A percentile compares a stretch with the other conserved stretches of the same genome.
Conservation (phyloP, 2,888 invertebrate genomes). For the Macrosiphum euphorbiae region DNA sequence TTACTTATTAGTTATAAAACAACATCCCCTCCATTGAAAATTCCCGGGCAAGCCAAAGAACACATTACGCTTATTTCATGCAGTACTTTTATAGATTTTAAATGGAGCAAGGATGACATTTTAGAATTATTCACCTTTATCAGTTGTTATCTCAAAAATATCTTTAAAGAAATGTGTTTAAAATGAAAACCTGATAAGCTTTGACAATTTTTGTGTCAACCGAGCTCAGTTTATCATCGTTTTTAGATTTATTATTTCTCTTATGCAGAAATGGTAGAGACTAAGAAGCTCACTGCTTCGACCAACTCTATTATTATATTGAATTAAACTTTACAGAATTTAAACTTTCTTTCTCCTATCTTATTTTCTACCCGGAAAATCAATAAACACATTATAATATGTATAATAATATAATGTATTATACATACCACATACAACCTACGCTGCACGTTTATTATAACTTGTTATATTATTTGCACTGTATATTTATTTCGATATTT, state of each 20-base stretch:
- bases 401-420: not conserved
- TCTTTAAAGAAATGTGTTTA: not conserved
- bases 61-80: not conserved
- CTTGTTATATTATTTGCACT: not conserved
- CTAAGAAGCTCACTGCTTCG: not conserved
- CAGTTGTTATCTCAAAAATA: not conserved
- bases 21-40: too few relatives aligned
- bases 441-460: not conserved
- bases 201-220: not conserved
- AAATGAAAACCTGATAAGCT: not conserved
- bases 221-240: not conserved
- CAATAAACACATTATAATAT: not conserved
- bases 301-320: not conserved
- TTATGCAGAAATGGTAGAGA: not conserved
- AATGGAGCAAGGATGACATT: not conserved
- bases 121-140: not conserved
- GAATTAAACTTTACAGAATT: not conserved
- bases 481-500: not conserved
- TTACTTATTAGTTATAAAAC: too few relatives aligned
- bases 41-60: too few relatives aligned
- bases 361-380: not conserved
- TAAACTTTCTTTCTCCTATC: not conserved
- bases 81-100: not conserved
- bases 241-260: not conserved
- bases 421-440: too few relatives aligned